These are phyloP conservation scores for Mamestra configurata DNA, from an alignment of 1,140 invertebrate genomes.

Conservation along the genomic window DNA sequence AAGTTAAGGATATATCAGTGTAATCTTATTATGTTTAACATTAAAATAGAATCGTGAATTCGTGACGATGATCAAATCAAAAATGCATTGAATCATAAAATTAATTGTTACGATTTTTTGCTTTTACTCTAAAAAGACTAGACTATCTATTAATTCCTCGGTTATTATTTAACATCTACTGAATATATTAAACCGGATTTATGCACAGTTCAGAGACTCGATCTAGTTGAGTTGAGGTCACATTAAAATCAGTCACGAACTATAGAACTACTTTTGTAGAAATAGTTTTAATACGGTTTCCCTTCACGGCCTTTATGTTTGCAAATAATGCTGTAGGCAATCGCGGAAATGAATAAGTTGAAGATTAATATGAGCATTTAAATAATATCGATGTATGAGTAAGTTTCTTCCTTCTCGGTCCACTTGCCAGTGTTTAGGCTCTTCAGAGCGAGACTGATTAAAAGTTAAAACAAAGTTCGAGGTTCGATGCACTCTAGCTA, in stretches of 20 bases:
- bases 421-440: neutral
- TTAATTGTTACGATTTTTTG: neutral
- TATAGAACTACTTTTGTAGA: conserved; percentile 15
- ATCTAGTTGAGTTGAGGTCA: conserved; percentile 20
- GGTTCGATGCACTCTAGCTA: conserved; percentile 30
- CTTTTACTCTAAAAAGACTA: neutral
- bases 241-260: conserved; percentile 42
- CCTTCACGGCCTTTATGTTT: conserved; percentile 21
- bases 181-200: conserved; percentile 29
- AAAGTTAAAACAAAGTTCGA: conserved; percentile 26
- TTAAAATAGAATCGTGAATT: neutral
- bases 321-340: conserved; percentile 25
- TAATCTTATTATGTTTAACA: neutral
- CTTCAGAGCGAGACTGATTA: conserved; percentile 11
- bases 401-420: neutral
- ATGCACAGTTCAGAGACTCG: conserved; percentile 29
- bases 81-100: conserved; percentile 2
- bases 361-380: neutral
- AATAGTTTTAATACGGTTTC: conserved; percentile 32
- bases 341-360: conserved; percentile 9
- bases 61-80: neutral
- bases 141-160: neutral
- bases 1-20: neutral
- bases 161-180: neutral
- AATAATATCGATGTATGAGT: neutral